Base-by-base conservation (phyloP, 2,888 invertebrate species). In the Perizoma flavofasciatum region DNA sequence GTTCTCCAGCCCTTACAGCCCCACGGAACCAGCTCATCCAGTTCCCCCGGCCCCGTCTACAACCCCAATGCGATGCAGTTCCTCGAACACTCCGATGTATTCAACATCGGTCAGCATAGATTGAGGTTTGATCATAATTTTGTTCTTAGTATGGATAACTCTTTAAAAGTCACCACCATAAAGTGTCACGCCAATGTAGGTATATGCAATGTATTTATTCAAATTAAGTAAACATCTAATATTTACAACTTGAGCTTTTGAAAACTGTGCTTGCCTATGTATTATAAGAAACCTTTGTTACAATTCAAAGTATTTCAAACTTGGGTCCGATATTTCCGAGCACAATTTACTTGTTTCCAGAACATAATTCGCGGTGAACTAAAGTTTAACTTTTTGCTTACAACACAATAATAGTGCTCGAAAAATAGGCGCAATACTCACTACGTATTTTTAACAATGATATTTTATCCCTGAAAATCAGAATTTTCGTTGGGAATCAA, bases 51-150 rank as follows among this genome's bases (percentile, higher is more conserved):
- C 44, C 90, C 91, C 8, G 93, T 96, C 50, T 96, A 95, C 84
- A 97, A 96, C 82, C 97, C 97, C 0, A 96, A 96, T 74, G 97
- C 97, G 2, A 95, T 94, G 78, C 95, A 96, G 77, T 97, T 97
- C 77, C 86, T 97, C 65, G 95, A 95, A 77, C 94, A 95, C 75
- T 96, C 96, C 53, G 96, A 97, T 77, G 94, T 94, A 53, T 93
- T 97, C 70, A 95, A 95, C 69, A 93, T 97, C 69, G 95, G 95
- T 61, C 92, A 93, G 41, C 94, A 95, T 82, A 93, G 96, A 68
- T 89, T 96, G 55, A 95, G 96, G 96, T 96, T 88, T 64, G 61
- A 37, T 37, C n/a, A 49, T 6, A 35, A 22, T 22, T 22, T 22
- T 22, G 22, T 22, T 22, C 22, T 22, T 22, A 2, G 1, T 22